Conservation (phyloP, 2,113 vertebrate species). For the Aphyosemion australe region DNA sequence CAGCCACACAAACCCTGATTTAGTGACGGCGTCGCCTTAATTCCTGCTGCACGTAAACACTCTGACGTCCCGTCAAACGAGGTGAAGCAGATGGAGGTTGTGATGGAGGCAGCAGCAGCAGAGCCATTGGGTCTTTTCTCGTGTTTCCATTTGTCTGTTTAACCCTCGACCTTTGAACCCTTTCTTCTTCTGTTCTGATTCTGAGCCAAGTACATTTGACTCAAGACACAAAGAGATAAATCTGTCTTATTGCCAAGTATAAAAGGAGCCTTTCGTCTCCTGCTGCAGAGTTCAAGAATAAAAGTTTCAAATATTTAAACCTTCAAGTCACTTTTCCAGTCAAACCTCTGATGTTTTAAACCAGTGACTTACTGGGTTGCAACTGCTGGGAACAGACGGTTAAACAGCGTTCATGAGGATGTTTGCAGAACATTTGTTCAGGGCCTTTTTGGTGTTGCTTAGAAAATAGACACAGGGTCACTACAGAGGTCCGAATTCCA, state of each 20-base stretch:
- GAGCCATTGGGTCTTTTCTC: conserved; percentile 33
- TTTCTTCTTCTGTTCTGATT: conserved; percentile 13
- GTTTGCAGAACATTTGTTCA: too few species aligned
- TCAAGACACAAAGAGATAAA: not conserved
- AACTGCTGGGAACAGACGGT: too few species aligned
- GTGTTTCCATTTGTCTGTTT: not conserved
- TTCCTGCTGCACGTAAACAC: conserved; percentile 9
- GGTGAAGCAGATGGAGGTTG: conserved; percentile 28
- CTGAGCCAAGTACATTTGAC: conserved; percentile 36
- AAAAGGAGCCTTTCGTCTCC: not conserved
- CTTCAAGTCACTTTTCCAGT: too few species aligned
- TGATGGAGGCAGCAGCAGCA: conserved; percentile 29
- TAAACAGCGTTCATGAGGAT: too few species aligned
- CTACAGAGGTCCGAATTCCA: too few species aligned
- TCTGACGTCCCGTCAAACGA: conserved; percentile 12
- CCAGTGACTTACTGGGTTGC: too few species aligned
- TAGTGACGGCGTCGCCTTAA: conserved; percentile 3
- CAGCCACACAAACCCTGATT: not conserved
- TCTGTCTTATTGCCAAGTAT: conserved; percentile 28
- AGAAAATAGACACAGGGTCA: too few species aligned
- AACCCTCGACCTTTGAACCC: conserved; percentile 5
- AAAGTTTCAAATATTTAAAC: too few species aligned
- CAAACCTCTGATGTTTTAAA: too few species aligned
- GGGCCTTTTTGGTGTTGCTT: too few species aligned
- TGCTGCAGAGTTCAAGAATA: too few species aligned